Base-by-base conservation (phyloP, 2,888 invertebrate genomes). In the Drosophila mayaguana region DNA sequence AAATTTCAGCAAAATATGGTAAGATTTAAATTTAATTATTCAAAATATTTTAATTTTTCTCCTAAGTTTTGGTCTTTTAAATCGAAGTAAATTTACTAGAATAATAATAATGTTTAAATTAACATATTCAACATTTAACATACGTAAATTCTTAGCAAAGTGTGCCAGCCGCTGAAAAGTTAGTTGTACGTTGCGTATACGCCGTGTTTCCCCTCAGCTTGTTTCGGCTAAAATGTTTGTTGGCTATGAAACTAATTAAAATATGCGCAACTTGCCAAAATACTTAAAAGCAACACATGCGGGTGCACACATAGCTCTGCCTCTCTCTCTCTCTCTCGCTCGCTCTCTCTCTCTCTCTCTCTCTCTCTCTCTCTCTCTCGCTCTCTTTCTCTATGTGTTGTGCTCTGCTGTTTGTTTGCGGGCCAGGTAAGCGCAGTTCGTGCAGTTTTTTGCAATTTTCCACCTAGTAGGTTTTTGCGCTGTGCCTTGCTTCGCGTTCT, bases 211-310 rank as follows among this genome's bases (percentile, higher is more conserved):
- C 46, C 42, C 50, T 54, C 45, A 20, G 60, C 22, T 25, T 77
- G 22, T 45, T 46, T 32, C 1, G n/a, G 34, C 38, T 25, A 25
- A 63, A 51, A 43, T 72, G 45, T 66, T 45, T 65, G 60, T 70
- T 71, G 68, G 40, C 70, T 74, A 65, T 40, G 69, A 87, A 84
- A 87, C 83, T 89, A 84, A 84, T 84, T 84, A 86, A 84, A 89
- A 89, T 89, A 81, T 84, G 89, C 87, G 86, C 81, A 84, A 80
- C 81, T 84, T 78, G 87, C 83, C 81, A 75, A 84, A 89, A 78
- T 83, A 67, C 84, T 83, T 74, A 70, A 78, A 60, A 68, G 75
- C 65, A 72, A 53, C 71, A 72, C 83, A 85, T 63, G 53, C 53
- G 53, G 36, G 53, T 36, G 63, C 34, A 50, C 51, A 40, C 43